phyloP scores from a whole-genome alignment of 2,888 invertebrate species.

The Nephrotoma flavescens region DNA sequence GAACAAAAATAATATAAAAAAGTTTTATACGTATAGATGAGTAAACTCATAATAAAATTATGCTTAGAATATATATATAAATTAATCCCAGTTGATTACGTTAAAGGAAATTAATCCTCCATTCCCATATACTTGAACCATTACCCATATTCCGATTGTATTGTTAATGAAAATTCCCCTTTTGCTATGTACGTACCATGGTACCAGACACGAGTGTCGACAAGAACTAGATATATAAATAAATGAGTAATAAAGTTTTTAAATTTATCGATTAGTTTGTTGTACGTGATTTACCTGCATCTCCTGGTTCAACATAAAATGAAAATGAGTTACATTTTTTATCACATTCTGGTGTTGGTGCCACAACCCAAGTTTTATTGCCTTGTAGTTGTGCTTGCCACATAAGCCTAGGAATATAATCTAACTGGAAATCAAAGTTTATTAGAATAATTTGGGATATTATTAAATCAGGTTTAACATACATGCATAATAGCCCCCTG shows the following conservation, averaged over 20 bases:
- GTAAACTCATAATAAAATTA: neutral
- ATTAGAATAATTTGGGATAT: neutral
- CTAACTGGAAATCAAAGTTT: conserved; percentile 43
- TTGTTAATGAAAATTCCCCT: conserved; percentile 69
- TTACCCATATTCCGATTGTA: conserved; percentile 85
- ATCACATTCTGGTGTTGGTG: conserved; percentile 80
- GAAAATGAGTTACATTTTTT: conserved; percentile 53
- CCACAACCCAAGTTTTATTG: conserved; percentile 69
- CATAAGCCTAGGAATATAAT: conserved; percentile 79
- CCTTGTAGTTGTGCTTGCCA: conserved; percentile 89
- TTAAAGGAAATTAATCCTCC: neutral
- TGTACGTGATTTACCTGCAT: conserved; percentile 46
- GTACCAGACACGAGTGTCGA: conserved; percentile 87
- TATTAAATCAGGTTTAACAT: conserved; percentile 23
- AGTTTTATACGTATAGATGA: neutral
- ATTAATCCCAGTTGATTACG: neutral
- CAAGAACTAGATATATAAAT: conserved; percentile 41
- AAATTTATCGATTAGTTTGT: neutral
- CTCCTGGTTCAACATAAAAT: conserved; percentile 71
- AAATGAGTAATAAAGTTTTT: neutral
- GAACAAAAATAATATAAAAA: neutral
- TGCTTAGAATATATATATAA: neutral
- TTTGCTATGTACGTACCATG: conserved; percentile 71
- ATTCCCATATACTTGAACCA: neutral
- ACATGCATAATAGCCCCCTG: conserved; percentile 86